Base-by-base conservation (phyloP, 2,113 vertebrate genomes). In the Prolemur simus region DNA sequence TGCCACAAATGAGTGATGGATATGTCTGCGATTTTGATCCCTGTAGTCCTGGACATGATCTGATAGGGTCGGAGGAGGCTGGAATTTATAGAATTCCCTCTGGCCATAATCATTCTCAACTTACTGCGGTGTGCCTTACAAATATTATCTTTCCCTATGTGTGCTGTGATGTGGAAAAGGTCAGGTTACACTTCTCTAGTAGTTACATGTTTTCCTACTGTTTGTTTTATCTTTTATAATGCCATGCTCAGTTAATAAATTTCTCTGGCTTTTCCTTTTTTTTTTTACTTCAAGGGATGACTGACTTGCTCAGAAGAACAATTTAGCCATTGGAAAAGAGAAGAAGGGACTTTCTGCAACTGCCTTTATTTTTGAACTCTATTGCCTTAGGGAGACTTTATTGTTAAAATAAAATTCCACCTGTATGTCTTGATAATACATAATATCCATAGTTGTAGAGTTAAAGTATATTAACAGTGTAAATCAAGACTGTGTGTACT, bases 321-420 rank as follows among this genome's bases (percentile, higher is more conserved):
- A 89, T 34, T 58, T 73, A 84, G 12, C 18, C 25, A 37, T 4
- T 58, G 45, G 23, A 34, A 93, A 89, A 78, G 29, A 77, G 9
- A 45, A 95, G 63, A 89, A 83, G 76, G 10, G 8, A 7, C 27
- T 69, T 95, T 80, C 56, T 84, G 15, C 63, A 18, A 23, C 45
- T 63, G 8, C 29, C 34, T 82, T 60, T 71, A 66, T 78, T 91
- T 87, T 56, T 58, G 42, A 81, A 66, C 21, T 87, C 32, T 63
- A 13, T 78, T 71, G 32, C 74, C n/a, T 91, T 47, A 77, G 73
- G 83, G 73, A 88, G 74, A 91, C 58, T 76, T 87, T 86, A 80
- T 34, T 94, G 68, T 74, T 91, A 86, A 85, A 85, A 39, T 85
- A 39, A 93, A 96, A 93, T 74, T 54, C 27, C 18, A 39, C n/a